phyloP scores from a whole-genome alignment of 2,888 invertebrate genomes.

The Cephus runcator region DNA sequence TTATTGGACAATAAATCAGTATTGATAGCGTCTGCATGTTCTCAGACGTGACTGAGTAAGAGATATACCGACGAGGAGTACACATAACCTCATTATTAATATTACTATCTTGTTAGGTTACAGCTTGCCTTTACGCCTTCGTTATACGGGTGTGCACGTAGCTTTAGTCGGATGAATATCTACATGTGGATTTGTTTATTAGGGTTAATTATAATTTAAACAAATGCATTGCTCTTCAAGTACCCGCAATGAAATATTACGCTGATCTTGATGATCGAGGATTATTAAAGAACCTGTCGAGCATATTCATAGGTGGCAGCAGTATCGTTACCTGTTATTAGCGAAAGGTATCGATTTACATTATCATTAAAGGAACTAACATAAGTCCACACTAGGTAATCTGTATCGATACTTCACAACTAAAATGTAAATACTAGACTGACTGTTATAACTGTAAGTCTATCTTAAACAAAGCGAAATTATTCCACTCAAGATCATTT shows the following conservation, averaged over 20 bases:
- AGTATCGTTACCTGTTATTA: slow-evolving; percentile 33
- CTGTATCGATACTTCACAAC: neutral
- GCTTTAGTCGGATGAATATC: neutral
- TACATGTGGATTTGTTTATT: neutral
- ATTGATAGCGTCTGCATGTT: slow-evolving; percentile 39
- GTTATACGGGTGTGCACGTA: neutral
- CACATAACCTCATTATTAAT: slow-evolving; percentile 30
- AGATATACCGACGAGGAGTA: slow-evolving; percentile 30
- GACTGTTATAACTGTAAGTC: neutral
- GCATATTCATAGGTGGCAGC: slow-evolving; percentile 1
- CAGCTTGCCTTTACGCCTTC: neutral
- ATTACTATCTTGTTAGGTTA: slow-evolving; percentile 11
- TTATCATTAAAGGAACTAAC: slow-evolving; percentile 30
- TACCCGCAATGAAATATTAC: neutral
- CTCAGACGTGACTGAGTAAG: slow-evolving; percentile 22
- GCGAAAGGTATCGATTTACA: slow-evolving; percentile 29
- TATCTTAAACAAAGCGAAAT: neutral
- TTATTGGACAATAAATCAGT: slow-evolving; percentile 48
- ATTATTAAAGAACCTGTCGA: neutral
- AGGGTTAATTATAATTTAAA: neutral
- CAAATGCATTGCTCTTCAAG: neutral
- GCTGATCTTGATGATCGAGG: neutral
- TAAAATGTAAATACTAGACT: neutral
- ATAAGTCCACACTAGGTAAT: slow-evolving; percentile 16
- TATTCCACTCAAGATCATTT: neutral